Evolutionary conservation across 2,797 vertebrate species (phyloP), one percentile per base, ranked within the genome.

Genomic region (Spheniscus humboldti): DNA sequence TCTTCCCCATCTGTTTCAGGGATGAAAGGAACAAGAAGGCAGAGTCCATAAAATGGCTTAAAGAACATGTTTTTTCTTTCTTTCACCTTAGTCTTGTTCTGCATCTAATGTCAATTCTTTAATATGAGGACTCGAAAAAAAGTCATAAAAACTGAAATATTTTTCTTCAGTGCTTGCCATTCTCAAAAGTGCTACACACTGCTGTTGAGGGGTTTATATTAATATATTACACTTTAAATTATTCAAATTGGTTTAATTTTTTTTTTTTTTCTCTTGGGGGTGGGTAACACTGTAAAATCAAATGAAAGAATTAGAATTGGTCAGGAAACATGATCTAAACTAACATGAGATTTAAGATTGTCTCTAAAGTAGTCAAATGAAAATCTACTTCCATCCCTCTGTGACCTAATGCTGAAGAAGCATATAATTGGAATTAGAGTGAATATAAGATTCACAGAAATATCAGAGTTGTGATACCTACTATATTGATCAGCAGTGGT

Each of bases 151-250:
- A 8, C 30, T 41, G 69, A 89, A 76, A 13, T 35, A 25, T 73
- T 96, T 92, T 76, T 30, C 67, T 72, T 52, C 52, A 64, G 17
- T 64, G 39, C 48, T 45, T 93, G 52, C 39, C 57, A 68, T 94
- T 94, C 59, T 93, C 47, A 83, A 4, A 47, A 85, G 64, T 83
- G 22, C 14, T 91, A 31, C 39, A 80, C 25, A 20, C 13, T 47
- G 39, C n/a, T 59, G 5, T 66, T 94, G 71, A 93, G 57, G 43
- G 18, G 52, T 90, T 85, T 91, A 75, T 93, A 95, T 79, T 88
- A 97, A 95, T 69, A 88, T 72, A 86, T 95, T 84, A n/a, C 7
- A 76, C 14, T 94, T 93, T 64, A 63, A 80, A 80, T 79, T 84
- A 84, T 59, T 82, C 10, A 88, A 67, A 43, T 67, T 31, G 1